Base-by-base conservation (phyloP, 2,888 invertebrate species). In the Trissonchulus latispiculum region DNA sequence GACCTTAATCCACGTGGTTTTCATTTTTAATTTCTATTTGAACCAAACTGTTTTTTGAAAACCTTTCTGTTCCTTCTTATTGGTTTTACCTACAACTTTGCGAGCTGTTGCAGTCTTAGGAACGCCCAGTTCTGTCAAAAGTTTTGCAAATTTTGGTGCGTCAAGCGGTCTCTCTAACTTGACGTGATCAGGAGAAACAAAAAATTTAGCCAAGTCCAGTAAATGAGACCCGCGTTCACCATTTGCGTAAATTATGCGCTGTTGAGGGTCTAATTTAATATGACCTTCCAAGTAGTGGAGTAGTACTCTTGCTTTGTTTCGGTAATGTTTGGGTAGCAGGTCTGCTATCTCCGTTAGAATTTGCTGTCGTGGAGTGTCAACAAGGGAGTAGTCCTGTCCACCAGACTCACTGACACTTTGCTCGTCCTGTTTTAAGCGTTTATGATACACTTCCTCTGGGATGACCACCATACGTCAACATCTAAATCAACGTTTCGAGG, bases 121-220 rank as follows among this genome's bases (percentile, higher is more conserved):
- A 15, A n/a, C n/a, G n/a, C 48, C 48, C 48, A 48, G 23, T 23
- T 48, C 23, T 8, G 8, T 8, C 48, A 48, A 48, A 48, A 48
- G 48, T 48, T 48, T 23, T 23, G 23, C 8, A 68, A 68, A 68
- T 68, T 68, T 33, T 36, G 33, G 36, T 2, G 69, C 33, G 35
- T 68, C 69, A 68, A 68, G 31, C 18, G 69, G 69, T 68, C 69
- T 23, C 2, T 32, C 35, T 68, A 36, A 36, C 3, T 33, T 36
- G 23, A 68, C n/a, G 36, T 68, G 33, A 31, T 36, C 33, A 32
- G 33, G 36, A 35, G 69, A 68, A 35, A 68, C 36, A 68, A 68
- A 68, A n/a, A n/a, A 68, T 36, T 68, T 68, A n/a, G 36, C 69
- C 2, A 68, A n/a, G 36, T 68, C 69, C 31, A 68, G 36, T 36